Base-by-base conservation (phyloP, 1,140 invertebrate genomes). In the Pachypeltis micranthus region DNA sequence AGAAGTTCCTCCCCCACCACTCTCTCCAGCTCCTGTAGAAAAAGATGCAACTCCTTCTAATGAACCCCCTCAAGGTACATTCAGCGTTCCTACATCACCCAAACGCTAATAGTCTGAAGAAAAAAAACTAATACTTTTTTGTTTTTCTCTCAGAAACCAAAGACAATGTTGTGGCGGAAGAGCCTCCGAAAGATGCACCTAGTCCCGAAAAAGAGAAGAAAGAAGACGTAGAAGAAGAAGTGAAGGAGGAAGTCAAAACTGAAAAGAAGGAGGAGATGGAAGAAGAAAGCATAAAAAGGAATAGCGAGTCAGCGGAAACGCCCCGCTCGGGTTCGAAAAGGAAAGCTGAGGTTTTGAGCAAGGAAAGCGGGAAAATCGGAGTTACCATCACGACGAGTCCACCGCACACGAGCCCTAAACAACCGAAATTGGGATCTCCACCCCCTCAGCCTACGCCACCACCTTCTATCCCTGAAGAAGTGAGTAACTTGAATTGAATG, bases 361-460 rank as follows among this genome's bases (percentile, higher is more conserved):
- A 70, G 65, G 88, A 91, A 72, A 90, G 88, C 1, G 90, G 90
- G 1, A 92, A 91, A 76, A 91, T 91, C 67, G 90, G 90, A 44
- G 88, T 91, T 23, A 91, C 88, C 16, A 92, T 91, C 60, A 88
- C 85, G 7, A 90, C 87, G 16, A 85, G 83, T 59, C 81, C 86
- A 80, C 81, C 68, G 80, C 80, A 72, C 71, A 77, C 62, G 74
- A 74, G 67, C 73, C 77, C 39, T 61, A 80, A 83, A 73, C 74
- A 81, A 27, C 77, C 77, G 2, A 70, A 67, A 62, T 39, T 66
- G 64, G 69, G 70, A 56, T 71, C 62, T 59, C 29, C 62, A 31
- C 63, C 58, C 2, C 26, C 29, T 16, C 21, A 12, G 10, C 21
- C 44, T 10, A 16, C 47, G 1, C 62, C 62, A 19, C 23, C 28